A percentile compares a stretch with the other conserved stretches of the same genome.
These are phyloP conservation scores for Metallyticus violacea DNA, from an alignment of 2,888 invertebrate genomes.

Conservation along the genomic window DNA sequence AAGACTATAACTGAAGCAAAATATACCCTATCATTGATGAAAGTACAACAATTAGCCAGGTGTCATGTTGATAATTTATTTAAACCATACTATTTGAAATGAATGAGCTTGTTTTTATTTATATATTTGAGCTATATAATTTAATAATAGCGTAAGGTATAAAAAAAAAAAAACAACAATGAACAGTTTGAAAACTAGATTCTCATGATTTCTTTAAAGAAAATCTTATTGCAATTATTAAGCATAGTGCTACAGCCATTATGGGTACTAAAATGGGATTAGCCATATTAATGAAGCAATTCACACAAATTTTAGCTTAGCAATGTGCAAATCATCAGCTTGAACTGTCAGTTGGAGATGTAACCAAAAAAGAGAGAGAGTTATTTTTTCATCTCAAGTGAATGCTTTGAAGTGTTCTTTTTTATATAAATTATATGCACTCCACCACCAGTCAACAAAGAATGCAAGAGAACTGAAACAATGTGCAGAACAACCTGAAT, in stretches of 20 bases:
- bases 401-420: slow-evolving; percentile 33
- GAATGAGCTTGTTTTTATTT: too few relatives aligned
- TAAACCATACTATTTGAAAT: too few relatives aligned
- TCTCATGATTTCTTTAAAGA: too few relatives aligned
- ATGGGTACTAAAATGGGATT: slow-evolving; percentile 28
- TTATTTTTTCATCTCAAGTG: neutral
- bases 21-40: too few relatives aligned
- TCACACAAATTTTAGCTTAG: too few relatives aligned
- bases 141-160: too few relatives aligned
- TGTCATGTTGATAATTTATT: too few relatives aligned
- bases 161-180: too few relatives aligned
- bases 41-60: too few relatives aligned
- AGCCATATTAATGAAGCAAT: slow-evolving; percentile 6
- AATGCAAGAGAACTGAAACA: slow-evolving; percentile 27
- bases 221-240: slow-evolving; percentile 25
- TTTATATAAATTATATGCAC: slow-evolving; percentile 30
- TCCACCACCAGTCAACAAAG: slow-evolving; percentile 30
- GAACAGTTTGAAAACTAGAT: too few relatives aligned
- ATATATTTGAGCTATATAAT: too few relatives aligned
- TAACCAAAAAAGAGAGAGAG: neutral
- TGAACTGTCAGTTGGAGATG: slow-evolving; percentile 27
- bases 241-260: slow-evolving; percentile 1
- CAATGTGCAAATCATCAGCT: slow-evolving; percentile 25
- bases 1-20: too few relatives aligned
- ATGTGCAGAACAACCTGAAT: slow-evolving; percentile 17